Evolutionary conservation across 2,797 vertebrate genomes (phyloP), one percentile per base, ranked within the genome.

Genomic region (Channallabes apus): DNA sequence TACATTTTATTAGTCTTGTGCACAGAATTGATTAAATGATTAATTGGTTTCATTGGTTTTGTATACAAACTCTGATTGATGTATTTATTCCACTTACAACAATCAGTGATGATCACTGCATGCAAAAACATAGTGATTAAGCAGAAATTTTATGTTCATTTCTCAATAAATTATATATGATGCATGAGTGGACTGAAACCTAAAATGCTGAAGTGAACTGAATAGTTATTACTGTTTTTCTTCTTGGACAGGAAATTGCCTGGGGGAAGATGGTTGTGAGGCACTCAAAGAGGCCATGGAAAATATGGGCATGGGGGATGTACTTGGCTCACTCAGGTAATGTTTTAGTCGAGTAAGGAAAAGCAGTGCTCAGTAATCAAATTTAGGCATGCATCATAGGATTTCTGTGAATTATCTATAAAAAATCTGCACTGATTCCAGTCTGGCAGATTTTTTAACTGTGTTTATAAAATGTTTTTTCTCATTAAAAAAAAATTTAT

Each of bases 251-350:
- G 98, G 98, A 79, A 99, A 99, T 88, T 93, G 92, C 87, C 91
- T 99, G 71, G 98, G 98, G 56, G 97, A 96, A 88, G 96, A 98
- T 62, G 97, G 98, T 72, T 99, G 98, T 82, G 96, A 98, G 68
- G 94, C 96, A 84, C 90, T 99, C 76, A 97, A 94, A 87, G 97
- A 99, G 81, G 91, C 93, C 17, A 94, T 99, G 86, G 96, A 97
- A 67, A 87, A 93, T 86, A 95, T 95, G 93, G 95, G 93, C 89
- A 97, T 96, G 95, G 94, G 91, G 83, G 88, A 94, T 51, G 91
- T 97, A 83, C 94, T 99, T 90, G 95, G 94, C 0, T 96, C 98
- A 7, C 95, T 99, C 89, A 97, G 97, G 98, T 98, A 93, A 9
- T 35, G 20, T 58, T 41, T 67, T 3, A 73, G n/a, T 68, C 56